These are phyloP conservation scores for Melanchra persicariae DNA, from an alignment of 2,888 invertebrate species.

Conservation along the genomic window DNA sequence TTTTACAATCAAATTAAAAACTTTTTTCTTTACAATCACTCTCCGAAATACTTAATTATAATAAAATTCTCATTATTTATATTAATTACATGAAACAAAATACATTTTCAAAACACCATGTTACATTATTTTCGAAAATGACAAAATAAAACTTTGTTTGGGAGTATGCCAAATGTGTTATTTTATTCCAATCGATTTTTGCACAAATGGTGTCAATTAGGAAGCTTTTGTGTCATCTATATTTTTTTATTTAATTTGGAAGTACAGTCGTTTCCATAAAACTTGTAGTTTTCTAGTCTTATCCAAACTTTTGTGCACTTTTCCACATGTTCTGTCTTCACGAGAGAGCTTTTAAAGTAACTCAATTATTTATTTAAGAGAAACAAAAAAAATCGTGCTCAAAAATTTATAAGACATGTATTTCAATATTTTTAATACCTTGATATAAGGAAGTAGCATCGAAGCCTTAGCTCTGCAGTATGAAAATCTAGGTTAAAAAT, in stretches of 20 bases:
- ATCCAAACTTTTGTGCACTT: constrained; percentile 58
- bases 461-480: neutral
- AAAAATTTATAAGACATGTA: neutral
- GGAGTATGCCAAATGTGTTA: constrained; percentile 64
- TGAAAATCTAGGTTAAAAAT: neutral
- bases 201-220: constrained; percentile 66
- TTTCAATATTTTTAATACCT: neutral
- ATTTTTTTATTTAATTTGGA: constrained; percentile 52
- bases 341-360: neutral
- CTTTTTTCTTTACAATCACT: constrained; percentile 16
- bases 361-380: neutral
- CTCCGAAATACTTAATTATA: constrained; percentile 31
- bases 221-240: constrained; percentile 70
- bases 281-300: constrained; percentile 44
- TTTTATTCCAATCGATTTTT: constrained; percentile 41
- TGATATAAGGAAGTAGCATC: neutral
- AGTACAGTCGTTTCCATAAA: constrained; percentile 55
- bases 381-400: neutral
- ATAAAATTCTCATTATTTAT: constrained; percentile 50
- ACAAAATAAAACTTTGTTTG: constrained; percentile 43
- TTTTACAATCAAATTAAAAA: constrained; percentile 22
- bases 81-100: constrained; percentile 58
- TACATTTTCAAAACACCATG: constrained; percentile 40
- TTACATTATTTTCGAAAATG: constrained; percentile 17
- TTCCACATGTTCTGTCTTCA: constrained; percentile 42